Percentiles rank a stretch among this genome's conserved stretches.
These are phyloP conservation scores for Leistus spinibarbis DNA, from an alignment of 2,888 invertebrate species.

Conservation along the genomic window DNA sequence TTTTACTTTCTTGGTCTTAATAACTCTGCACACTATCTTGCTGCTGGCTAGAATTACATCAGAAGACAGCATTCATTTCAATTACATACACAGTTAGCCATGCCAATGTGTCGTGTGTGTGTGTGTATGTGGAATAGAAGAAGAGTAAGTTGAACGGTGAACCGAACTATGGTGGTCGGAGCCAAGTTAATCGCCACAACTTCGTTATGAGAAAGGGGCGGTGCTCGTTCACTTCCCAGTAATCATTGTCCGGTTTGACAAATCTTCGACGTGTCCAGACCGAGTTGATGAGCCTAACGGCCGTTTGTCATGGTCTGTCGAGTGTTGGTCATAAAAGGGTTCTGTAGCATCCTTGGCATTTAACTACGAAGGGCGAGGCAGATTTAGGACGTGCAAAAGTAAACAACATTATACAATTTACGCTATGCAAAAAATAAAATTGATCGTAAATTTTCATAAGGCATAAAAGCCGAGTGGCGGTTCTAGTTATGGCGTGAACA, in stretches of 20 bases:
- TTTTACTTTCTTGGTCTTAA: not conserved
- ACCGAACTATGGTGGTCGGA: not conserved
- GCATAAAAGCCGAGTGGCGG: no score
- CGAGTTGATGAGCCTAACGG: constrained; percentile 18
- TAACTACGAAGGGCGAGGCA: no score
- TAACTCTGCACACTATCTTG: not conserved
- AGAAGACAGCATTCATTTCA: not conserved
- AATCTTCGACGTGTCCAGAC: constrained; percentile 14
- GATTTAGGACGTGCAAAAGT: not conserved
- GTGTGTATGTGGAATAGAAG: not conserved
- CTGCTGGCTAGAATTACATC: not conserved
- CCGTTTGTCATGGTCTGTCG: constrained; percentile 24
- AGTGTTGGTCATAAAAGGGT: not conserved
- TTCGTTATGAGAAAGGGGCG: not conserved
- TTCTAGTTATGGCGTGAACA: no score
- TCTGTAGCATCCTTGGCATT: not conserved
- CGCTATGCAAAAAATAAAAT: no score
- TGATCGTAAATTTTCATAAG: no score
- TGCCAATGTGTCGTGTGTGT: not conserved
- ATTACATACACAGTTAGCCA: not conserved
- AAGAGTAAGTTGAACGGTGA: not conserved
- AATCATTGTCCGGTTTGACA: constrained; percentile 6
- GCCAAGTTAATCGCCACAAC: not conserved
- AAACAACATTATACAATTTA: no score
- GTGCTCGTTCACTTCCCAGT: not conserved